Base-by-base conservation (phyloP, 2,797 vertebrate genomes). In the Sebastiscus albofasciatus region DNA sequence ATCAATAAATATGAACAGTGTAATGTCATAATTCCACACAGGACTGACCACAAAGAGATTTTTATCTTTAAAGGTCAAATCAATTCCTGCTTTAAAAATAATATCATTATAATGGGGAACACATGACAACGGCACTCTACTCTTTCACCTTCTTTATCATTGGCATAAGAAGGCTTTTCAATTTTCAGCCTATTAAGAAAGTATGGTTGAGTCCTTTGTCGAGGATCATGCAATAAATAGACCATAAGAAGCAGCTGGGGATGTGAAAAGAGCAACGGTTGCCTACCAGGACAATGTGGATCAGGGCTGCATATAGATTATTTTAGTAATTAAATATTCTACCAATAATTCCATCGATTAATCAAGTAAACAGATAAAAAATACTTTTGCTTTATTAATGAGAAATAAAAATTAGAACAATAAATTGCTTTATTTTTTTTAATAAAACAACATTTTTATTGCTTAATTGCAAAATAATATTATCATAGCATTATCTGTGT, bases 171-270 rank as follows among this genome's bases (percentile, higher is more conserved):
- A 67, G 54, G 74, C 18, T 79, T 42, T 87, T 86, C 18, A 78
- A 49, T 87, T 84, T 87, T 67, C 64, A 83, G n/a, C 54, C 72
- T 67, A 87, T 91, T 85, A 85, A 74, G 34, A 26, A 61, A 67
- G n/a, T 22, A 39, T 55, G 5, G 13, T 71, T 72, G 34, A 85
- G 81, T 77, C 27, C 31, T 61, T 42, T 8, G 49, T 65, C 9
- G 7, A 77, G 78, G 61, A 46, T 6, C 46, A 54, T 20, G 58
- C 33, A 64, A 65, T 42, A 86, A 60, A 82, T 31, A 78, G 64
- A 82, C 24, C 56, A n/a, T 66, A 31, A 68, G 71, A 64, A 67
- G 42, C 62, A 61, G 55, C 11, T 13, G 6, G 46, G 26, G 26
- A 62, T 34, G 70, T 70, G 27, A 66, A 77, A 66, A 56, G 36